These are phyloP conservation scores for Promerops cafer DNA, from an alignment of 2,113 vertebrate species.

Conservation along the genomic window DNA sequence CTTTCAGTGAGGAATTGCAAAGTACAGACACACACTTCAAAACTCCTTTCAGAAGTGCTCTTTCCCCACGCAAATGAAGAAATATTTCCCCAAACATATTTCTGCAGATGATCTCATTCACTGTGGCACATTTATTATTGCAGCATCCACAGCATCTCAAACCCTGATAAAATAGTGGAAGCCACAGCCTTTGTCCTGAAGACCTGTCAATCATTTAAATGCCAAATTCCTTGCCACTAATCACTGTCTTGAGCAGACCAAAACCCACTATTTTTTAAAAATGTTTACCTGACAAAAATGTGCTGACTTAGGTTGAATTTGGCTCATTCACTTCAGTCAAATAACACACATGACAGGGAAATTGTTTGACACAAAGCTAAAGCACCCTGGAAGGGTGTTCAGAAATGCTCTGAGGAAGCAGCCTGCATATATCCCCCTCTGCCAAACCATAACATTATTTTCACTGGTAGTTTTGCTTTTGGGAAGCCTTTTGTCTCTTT, in stretches of 20 bases:
- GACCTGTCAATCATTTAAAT: neutral
- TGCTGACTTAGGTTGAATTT: neutral
- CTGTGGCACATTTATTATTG: neutral
- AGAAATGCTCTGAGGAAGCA: neutral
- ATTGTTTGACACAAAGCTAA: neutral
- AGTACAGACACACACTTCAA: neutral
- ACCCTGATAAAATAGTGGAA: neutral
- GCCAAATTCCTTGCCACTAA: neutral
- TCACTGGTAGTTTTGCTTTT: neutral
- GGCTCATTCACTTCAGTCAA: neutral
- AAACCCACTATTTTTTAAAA: neutral
- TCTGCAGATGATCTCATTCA: neutral
- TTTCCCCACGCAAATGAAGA: fast-evolving
- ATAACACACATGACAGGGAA: neutral
- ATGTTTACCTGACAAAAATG: neutral
- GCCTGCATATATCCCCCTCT: neutral
- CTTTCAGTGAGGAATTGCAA: neutral
- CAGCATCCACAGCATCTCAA: neutral
- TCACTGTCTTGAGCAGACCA: neutral
- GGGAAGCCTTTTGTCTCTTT: neutral
- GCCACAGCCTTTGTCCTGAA: neutral
- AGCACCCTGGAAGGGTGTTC: neutral
- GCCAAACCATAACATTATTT: neutral
- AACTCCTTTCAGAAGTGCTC: neutral
- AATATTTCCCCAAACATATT: neutral